These are phyloP conservation scores for Noctua janthina DNA, from an alignment of 2,888 invertebrate genomes.

Conservation along the genomic window DNA sequence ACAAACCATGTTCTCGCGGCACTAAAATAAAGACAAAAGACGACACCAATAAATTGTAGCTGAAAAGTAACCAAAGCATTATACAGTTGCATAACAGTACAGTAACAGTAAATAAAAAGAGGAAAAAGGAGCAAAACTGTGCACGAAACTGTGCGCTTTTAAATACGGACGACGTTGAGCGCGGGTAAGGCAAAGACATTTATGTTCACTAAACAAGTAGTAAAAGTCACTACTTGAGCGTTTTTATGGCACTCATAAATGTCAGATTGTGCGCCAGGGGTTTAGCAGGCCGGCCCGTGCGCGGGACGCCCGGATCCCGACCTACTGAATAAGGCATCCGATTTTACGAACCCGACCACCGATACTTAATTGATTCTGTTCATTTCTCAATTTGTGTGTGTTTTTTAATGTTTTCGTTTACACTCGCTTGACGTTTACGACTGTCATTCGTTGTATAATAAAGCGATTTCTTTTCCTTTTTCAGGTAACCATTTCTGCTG, in stretches of 20 bases:
- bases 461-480: constrained; percentile 76
- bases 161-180: constrained; percentile 89
- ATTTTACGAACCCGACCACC: constrained; percentile 70
- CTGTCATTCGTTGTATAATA: constrained; percentile 74
- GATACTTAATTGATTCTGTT: constrained; percentile 84
- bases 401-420: constrained; percentile 66
- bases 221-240: constrained; percentile 91
- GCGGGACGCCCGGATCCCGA: constrained; percentile 70
- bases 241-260: constrained; percentile 91
- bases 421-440: constrained; percentile 71
- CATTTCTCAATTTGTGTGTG: constrained; percentile 79
- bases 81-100: constrained; percentile 90
- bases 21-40: constrained; percentile 88
- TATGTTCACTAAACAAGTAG: constrained; percentile 91
- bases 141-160: constrained; percentile 90
- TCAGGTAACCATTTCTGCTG: constrained; percentile 83
- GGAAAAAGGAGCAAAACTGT: constrained; percentile 87
- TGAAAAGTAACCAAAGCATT: constrained; percentile 90
- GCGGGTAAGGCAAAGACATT: constrained; percentile 90
- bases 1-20: constrained; percentile 83
- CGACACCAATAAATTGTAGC: constrained; percentile 85
- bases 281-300: constrained; percentile 82
- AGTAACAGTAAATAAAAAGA: constrained; percentile 88
- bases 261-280: constrained; percentile 90
- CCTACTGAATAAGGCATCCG: constrained; percentile 72